A percentile compares a stretch with the other conserved stretches of the same genome.
These are phyloP conservation scores for Pseudonaja textilis DNA, from an alignment of 2,113 vertebrate genomes.

Conservation along the genomic window DNA sequence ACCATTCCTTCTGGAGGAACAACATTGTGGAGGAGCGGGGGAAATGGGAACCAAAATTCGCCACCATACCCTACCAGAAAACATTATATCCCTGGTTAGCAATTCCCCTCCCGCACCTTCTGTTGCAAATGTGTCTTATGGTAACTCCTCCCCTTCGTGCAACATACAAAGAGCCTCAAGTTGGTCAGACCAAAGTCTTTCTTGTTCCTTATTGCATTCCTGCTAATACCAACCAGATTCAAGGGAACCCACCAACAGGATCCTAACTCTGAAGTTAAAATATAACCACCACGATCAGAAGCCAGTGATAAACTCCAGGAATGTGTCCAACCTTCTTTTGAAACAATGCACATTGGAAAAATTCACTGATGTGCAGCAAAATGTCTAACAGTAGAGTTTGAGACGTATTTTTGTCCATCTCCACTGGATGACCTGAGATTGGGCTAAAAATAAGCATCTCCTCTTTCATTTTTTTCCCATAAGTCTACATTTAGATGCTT, in stretches of 20 bases:
- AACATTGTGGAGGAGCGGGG: not conserved
- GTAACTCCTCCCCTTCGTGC: not conserved
- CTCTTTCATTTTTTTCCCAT: not conserved
- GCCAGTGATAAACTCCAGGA: not conserved
- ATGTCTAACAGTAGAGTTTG: not conserved
- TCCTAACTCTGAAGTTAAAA: not conserved
- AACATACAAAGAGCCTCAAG: not conserved
- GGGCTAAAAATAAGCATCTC: not conserved
- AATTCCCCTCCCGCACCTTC: not conserved
- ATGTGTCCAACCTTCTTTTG: not conserved
- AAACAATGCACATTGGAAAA: not conserved
- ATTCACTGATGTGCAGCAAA: not conserved
- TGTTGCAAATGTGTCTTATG: not conserved
- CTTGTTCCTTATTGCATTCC: not conserved
- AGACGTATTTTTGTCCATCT: not conserved
- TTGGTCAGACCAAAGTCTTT: not conserved
- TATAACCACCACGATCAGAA: not conserved
- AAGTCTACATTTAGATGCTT: not conserved
- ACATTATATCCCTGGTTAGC: not conserved
- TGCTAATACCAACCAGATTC: not conserved
- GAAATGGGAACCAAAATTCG: not conserved
- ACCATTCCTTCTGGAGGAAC: not conserved
- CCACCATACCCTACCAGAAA: not conserved
- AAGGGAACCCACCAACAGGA: not conserved
- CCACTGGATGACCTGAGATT: not conserved